Base-by-base conservation (phyloP, 2,113 vertebrate genomes). In the Beaufortia kweichowensis region DNA sequence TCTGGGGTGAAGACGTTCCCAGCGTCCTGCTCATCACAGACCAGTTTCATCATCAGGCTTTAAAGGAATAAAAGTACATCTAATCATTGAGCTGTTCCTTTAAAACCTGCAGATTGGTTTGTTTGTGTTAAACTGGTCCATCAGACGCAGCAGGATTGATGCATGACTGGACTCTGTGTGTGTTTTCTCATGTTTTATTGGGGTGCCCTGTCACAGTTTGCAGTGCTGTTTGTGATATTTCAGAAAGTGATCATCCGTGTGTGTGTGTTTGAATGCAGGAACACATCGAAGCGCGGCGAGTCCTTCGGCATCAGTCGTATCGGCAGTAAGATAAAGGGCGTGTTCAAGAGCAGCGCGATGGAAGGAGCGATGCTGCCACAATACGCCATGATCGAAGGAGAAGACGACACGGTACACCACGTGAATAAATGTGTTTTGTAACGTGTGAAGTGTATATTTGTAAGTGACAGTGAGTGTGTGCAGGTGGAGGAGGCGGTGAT, bases 401-500 rank as follows among this genome's bases (percentile, higher is more conserved):
- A 95, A 55, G 94, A 98, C 33, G 94, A 96, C 66, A 77, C 83
- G 85, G 96, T 97, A 46, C 43, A 15, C 43, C 43, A 46, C 3
- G 15, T 46, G 3, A 46, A 46, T 0, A 46, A 19, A 41, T 41
- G 33, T 7, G 9, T 35, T 35, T 9, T 2, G 33, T 7, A 9
- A 46, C n/a, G n/a, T n/a, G n/a, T 39, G 2, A 39, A 39, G 35
- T 39, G 10, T 5, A 9, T 39, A 39, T n/a, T n/a, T n/a, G n/a
- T n/a, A n/a, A n/a, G n/a, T n/a, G n/a, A n/a, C n/a, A n/a, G n/a
- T n/a, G n/a, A n/a, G n/a, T n/a, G n/a, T n/a, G n/a, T n/a, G n/a
- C n/a, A 92, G 97, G 97, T 99, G 87, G 97, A 99, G 89, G 96
- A 98, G 91, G 97, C 95, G 0, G 93, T 93, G 0, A 88, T 95